Evolutionary conservation across 2,797 vertebrate genomes (phyloP).

Genomic region (Pangasius sanitwongsei): DNA sequence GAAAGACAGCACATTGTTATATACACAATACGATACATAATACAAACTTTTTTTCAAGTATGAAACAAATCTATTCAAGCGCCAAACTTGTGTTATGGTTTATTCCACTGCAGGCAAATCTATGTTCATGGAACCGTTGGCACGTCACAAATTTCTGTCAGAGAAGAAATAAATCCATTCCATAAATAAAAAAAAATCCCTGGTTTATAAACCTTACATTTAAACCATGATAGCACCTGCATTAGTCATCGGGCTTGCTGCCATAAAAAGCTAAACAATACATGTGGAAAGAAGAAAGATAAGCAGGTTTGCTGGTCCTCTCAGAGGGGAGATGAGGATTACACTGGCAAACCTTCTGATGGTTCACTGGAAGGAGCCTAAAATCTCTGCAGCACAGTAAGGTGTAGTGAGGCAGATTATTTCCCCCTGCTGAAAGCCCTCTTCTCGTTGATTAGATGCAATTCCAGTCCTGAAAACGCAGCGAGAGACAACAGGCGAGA

Average conservation of each 20-base stretch:
- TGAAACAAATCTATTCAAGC: background rate
- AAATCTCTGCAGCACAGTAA: conserved; percentile 34
- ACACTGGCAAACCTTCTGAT: conserved; percentile 22
- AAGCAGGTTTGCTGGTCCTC: conserved; percentile 23
- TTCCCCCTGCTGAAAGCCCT: background rate
- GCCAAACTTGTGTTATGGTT: background rate
- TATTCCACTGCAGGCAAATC: no score
- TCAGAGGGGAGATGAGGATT: conserved; percentile 13
- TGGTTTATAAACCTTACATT: background rate
- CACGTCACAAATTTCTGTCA: background rate
- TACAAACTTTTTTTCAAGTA: background rate
- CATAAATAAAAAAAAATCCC: background rate
- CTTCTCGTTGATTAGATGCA: conserved; percentile 15
- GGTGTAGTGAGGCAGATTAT: conserved; percentile 5
- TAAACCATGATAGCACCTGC: background rate
- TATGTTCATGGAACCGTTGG: background rate
- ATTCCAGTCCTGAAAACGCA: background rate
- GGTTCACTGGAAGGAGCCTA: conserved; percentile 19
- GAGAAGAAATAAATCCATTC: background rate
- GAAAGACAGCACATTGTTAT: background rate
- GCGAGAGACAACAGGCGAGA: conserved; percentile 24
- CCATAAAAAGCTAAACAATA: background rate
- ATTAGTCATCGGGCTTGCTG: background rate
- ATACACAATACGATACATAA: background rate
- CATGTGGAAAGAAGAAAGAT: background rate